phyloP scores from a whole-genome alignment of 2,797 vertebrate species.

The Liparis tanakae region DNA sequence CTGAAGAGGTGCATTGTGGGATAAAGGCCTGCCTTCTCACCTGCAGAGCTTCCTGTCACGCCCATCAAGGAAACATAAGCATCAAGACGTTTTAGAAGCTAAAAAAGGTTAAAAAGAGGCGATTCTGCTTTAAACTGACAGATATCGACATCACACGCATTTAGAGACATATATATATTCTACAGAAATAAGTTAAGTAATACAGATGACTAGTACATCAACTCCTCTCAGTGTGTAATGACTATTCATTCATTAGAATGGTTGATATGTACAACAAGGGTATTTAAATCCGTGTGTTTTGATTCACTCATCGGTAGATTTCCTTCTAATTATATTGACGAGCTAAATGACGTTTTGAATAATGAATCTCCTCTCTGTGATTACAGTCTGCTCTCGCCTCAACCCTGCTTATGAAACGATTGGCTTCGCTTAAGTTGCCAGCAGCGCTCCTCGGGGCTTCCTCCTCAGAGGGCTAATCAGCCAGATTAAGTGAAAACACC shows the following conservation, averaged over 20 bases:
- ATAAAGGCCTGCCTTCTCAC: background rate
- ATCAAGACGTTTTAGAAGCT: background rate
- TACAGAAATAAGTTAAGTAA: background rate
- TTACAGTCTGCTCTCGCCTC: background rate
- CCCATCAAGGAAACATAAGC: background rate
- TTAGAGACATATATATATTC: slow-evolving; percentile 4
- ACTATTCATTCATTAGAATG: background rate
- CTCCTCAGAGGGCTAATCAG: slow-evolving; percentile 20
- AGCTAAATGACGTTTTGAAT: background rate
- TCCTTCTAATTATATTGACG: background rate
- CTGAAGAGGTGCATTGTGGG: slow-evolving; percentile 8
- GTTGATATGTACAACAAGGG: background rate
- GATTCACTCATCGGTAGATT: slow-evolving; percentile 7
- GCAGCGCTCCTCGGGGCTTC: background rate
- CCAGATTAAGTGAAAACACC: slow-evolving; percentile 34
- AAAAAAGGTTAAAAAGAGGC: background rate
- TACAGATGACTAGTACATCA: background rate
- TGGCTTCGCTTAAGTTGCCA: background rate
- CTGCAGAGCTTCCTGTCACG: background rate
- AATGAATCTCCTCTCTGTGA: background rate
- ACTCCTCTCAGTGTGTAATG: background rate
- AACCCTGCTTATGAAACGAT: background rate
- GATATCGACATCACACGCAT: slow-evolving; percentile 2
- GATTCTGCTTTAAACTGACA: slow-evolving; percentile 3
- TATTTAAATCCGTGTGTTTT: background rate